Base-by-base conservation (phyloP, 2,797 vertebrate genomes). In the Lepus oiostolus region DNA sequence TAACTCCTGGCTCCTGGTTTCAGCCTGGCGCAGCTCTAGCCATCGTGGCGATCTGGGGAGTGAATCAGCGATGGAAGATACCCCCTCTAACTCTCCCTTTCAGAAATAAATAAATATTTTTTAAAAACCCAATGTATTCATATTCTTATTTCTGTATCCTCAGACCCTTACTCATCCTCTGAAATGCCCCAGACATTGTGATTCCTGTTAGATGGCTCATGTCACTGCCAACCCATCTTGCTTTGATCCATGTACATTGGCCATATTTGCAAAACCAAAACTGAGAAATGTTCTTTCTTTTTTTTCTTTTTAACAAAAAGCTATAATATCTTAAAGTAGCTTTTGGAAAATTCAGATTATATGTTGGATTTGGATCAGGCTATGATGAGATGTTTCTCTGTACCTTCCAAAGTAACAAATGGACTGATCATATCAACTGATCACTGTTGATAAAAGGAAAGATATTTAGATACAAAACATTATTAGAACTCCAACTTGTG, bases 301-400 rank as follows among this genome's bases (percentile, higher is more conserved):
- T 35, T 35, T 42, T 42, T 42, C 42, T 47, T 47, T 47, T 47
- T 47, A 47, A 47, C 42, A 47, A 52, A 92, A 4, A 93, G n/a
- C 47, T 81, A 54, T 88, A 87, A 71, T 81, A 85, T 72, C 93
- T 91, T 91, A 91, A 91, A 88, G 82, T 75, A 90, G 68, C 72
- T 92, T 80, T 21, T 85, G 54, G 79, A 80, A 94, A 96, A 72
- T 62, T 88, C 38, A 83, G 54, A 60, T 12, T 72, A 38, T 63
- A 67, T 63, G 4, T 76, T 84, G 90, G 28, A 77, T 83, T 94
- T 87, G 72, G 72, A 86, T 90, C 50, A 60, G 54, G n/a, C n/a
- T 82, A 28, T 86, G 54, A 88, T 84, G 58, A 85, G n/a, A 71
- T 85, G 28, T 92, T n/a, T 88, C 50, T 71, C 76, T 95, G 32